Evolutionary conservation across 2,797 vertebrate genomes (phyloP), one percentile per base, ranked within the genome.

Genomic region (Rhabdomys pumilio): DNA sequence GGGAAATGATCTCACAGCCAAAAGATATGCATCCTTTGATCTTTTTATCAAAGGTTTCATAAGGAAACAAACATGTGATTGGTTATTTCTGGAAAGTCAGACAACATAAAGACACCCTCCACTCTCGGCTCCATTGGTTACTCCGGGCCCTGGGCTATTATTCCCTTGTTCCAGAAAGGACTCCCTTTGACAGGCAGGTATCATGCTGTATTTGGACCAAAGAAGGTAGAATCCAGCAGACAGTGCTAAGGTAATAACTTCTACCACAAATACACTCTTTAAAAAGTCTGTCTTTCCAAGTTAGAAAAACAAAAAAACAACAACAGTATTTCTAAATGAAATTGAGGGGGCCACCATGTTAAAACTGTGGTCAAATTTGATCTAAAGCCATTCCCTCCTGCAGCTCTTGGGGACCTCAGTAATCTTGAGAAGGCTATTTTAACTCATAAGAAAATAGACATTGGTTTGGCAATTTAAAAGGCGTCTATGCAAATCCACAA

Each of bases 291-390:
- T 65, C 47, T 88, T 88, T 92, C 31, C 38, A 50, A 90, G 84
- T 75, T 96, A 82, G 63, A 53, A 53, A 94, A 61, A 65, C 55
- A 96, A 93, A 80, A 63, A 75, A 26, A 24, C 19, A 82, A 4
- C 63, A 77, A 88, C 34, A 69, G n/a, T 85, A 65, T 63, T 96
- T 92, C 65, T 88, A 93, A 93, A 61, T 91, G 34, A 89, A 96
- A 93, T 6, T 22, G 41, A 91, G n/a, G 90, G 61, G 57, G 67
- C 17, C 24, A 61, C 20, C 61, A 89, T 61, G 76, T 91, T 59
- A 91, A 97, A 96, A 94, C 20, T 38, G 31, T 14, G 85, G 15
- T 69, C 26, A 50, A 73, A 67, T 93, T 69, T 91, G 65, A 86
- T 81, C 29, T 38, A 59, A 82, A 50, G 24, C n/a, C 53, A 20